Base-by-base conservation (phyloP, 2,113 vertebrate species). In the Crotalus horridus region DNA sequence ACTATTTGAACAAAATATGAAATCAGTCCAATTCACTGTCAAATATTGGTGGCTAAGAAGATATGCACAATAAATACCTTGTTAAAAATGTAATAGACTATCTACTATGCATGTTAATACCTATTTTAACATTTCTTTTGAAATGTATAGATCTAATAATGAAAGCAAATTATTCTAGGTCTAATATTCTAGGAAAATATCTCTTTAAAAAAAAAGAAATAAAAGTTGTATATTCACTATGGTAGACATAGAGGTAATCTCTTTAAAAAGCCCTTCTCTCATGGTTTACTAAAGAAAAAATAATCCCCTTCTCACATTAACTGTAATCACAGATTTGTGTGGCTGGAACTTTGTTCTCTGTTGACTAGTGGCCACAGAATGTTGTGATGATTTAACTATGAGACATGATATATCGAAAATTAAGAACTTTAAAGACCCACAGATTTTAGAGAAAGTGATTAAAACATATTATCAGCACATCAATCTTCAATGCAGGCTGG, bases 121-220 rank as follows among this genome's bases (percentile, higher is more conserved):
- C 89, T 92, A 91, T 96, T 95, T 92, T 93, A 91, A 91, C 48
- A 95, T 96, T n/a, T 92, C 96, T 51, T 92, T 96, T 93, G 95
- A 95, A 95, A 93, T 93, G 92, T 96, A 94, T 92, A 29, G n/a
- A 87, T 95, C 93, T 10, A 51, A 89, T 88, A 95, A 74, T 33
- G 2, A 33, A 92, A 95, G 74, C 92, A 33, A 93, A 92, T 94
- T 94, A 56, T 90, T 69, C 88, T 93, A 92, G 94, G 61, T 64
- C 61, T 85, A 94, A 21, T 15, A 86, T 89, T 46, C 26, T 93
- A 95, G 93, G 91, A 95, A 92, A 85, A 94, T 69, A 33, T 61
- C 51, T 59, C 6, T 61, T 43, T 56, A 4, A 12, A 59, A 11
- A 59, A 59, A 61, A n/a, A 88, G 15, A 53, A 81, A 85, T 39